Conservation (phyloP, 2,888 invertebrate genomes). For the Chrysotoxum bicinctum region DNA sequence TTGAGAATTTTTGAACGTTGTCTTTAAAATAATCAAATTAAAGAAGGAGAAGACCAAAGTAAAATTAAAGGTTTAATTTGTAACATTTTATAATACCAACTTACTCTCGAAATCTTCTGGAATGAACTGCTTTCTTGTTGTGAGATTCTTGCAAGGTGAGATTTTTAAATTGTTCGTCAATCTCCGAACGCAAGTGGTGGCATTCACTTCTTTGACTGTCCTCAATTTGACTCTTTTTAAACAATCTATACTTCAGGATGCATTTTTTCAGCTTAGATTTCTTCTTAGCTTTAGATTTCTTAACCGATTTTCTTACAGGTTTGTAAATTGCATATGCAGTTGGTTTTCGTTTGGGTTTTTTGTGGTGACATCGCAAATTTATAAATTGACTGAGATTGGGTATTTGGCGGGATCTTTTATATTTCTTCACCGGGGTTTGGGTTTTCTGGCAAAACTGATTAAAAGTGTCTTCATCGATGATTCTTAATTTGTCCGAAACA, state of each 20-base stretch:
- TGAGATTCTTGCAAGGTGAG: background rate
- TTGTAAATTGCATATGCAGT: constrained; percentile 1
- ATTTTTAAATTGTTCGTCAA: background rate
- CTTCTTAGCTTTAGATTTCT: background rate
- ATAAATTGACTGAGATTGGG: constrained; percentile 37
- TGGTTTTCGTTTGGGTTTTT: constrained; percentile 13
- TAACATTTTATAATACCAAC: constrained; percentile 5
- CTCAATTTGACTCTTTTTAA: background rate
- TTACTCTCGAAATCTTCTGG: constrained; percentile 78
- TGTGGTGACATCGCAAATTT: background rate
- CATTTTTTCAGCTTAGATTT: constrained; percentile 37
- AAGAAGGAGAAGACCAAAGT: no score
- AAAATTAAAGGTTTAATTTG: no score
- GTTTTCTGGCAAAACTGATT: background rate
- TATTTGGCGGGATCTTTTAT: constrained; percentile 1
- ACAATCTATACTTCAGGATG: constrained; percentile 29
- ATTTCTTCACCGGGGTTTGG: background rate
- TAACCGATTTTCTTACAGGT: background rate
- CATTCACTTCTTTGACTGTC: background rate
- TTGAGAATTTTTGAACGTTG: no score
- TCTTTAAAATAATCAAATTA: no score
- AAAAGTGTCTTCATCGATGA: constrained; percentile 24
- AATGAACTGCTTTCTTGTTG: constrained; percentile 73
- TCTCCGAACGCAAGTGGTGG: background rate
- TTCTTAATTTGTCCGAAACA: constrained; percentile 8